Evolutionary conservation across 2,113 vertebrate species (phyloP).

Genomic region (Burhinus bistriatus): DNA sequence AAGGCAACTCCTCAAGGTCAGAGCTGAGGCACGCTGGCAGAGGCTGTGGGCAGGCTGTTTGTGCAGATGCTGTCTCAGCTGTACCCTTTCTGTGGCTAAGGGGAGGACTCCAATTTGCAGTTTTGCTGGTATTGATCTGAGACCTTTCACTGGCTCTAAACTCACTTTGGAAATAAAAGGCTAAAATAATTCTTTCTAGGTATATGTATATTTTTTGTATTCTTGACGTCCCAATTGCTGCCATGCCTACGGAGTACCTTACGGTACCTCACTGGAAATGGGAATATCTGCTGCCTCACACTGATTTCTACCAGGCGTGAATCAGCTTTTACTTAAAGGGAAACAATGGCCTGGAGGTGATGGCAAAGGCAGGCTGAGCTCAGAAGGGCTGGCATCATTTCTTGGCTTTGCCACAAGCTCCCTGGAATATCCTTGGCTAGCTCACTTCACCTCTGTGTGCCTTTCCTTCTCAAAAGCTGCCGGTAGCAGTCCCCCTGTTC

Average conservation of each 20-base stretch:
- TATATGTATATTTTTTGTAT: background rate
- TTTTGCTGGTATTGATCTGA: constrained; percentile 37
- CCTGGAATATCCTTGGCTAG: constrained; percentile 35
- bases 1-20: constrained; percentile 27
- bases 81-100: background rate
- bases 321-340: constrained; percentile 49
- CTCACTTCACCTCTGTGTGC: constrained; percentile 7
- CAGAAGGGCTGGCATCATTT: constrained; percentile 44
- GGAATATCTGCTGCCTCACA: constrained; percentile 23
- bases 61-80: constrained; percentile 63
- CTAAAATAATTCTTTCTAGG: background rate
- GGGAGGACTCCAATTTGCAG: constrained; percentile 21
- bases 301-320: constrained; percentile 18
- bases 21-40: constrained; percentile 31
- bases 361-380: constrained; percentile 44
- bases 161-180: background rate
- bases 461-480: constrained; percentile 10
- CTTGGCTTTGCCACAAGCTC: constrained; percentile 47
- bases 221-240: background rate
- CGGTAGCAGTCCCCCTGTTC: background rate
- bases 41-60: constrained; percentile 3
- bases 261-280: background rate
- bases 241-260: background rate
- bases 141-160: background rate
- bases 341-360: constrained; percentile 59